Conservation (phyloP, 2,888 invertebrate genomes). For the Anthophora plumipes region DNA sequence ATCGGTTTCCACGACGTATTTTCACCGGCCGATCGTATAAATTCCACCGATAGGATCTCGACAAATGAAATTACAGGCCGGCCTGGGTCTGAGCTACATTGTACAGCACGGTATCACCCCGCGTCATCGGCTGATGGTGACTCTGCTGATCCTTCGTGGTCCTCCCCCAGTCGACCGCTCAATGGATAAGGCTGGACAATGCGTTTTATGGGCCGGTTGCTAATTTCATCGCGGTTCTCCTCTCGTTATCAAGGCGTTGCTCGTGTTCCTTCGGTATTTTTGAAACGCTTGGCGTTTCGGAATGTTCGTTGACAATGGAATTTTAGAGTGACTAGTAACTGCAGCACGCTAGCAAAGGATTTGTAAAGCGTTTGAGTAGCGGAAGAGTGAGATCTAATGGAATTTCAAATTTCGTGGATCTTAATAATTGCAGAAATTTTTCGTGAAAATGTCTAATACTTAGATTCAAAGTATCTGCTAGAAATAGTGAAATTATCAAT, state of each 20-base stretch:
- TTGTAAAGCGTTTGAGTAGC: too few relatives aligned
- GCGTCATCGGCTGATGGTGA: slow-evolving; percentile 58
- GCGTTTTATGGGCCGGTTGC: slow-evolving; percentile 2
- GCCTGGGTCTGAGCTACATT: slow-evolving; percentile 51
- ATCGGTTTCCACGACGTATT: slow-evolving; percentile 70
- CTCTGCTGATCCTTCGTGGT: slow-evolving; percentile 27
- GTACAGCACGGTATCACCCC: slow-evolving; percentile 53
- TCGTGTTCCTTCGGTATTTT: neutral
- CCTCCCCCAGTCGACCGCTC: neutral
- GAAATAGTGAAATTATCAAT: too few relatives aligned
- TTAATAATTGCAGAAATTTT: too few relatives aligned
- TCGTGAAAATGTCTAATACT: too few relatives aligned
- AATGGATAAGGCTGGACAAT: neutral
- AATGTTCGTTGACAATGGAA: too few relatives aligned
- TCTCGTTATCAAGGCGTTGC: neutral
- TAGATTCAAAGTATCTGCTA: too few relatives aligned
- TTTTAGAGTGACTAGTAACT: too few relatives aligned
- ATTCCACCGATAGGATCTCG: slow-evolving; percentile 69
- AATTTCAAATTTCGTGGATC: too few relatives aligned
- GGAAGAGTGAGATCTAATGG: too few relatives aligned
- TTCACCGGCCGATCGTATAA: slow-evolving; percentile 67
- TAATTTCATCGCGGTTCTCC: slow-evolving; percentile 6
- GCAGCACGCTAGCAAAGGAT: too few relatives aligned
- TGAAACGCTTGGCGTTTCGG: neutral
- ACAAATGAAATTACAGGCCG: slow-evolving; percentile 74